A percentile compares a stretch with the other conserved stretches of the same genome.
Conservation (phyloP, 1,140 invertebrate genomes). For the Belonocnema kinseyi region DNA sequence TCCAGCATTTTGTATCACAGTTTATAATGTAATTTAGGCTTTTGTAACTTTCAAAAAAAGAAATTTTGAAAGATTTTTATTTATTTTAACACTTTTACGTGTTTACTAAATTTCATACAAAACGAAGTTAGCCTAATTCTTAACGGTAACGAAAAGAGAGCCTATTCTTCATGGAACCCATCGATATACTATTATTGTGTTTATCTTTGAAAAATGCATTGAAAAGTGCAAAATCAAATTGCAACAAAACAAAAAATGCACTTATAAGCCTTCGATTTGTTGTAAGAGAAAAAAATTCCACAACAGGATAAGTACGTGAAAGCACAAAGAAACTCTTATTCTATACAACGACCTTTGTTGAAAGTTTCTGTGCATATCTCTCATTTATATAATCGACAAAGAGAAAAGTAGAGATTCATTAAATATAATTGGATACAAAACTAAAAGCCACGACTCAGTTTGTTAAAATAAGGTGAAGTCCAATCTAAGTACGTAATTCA, state of each 20-base stretch:
- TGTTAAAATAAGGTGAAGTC: background rate
- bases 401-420: background rate
- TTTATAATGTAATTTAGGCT: too few species aligned
- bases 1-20: too few species aligned
- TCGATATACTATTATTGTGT: background rate
- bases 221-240: background rate
- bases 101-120: too few species aligned
- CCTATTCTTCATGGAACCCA: too few species aligned
- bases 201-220: background rate
- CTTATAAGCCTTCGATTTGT: constrained; percentile 1
- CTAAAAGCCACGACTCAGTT: constrained; percentile 4
- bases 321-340: background rate
- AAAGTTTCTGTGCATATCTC: background rate
- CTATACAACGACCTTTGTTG: constrained; percentile 17
- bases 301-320: background rate
- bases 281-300: background rate
- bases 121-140: too few species aligned
- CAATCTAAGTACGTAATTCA: background rate
- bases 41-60: too few species aligned
- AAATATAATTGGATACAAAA: constrained; percentile 16
- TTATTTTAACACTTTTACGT: too few species aligned
- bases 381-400: constrained; percentile 19
- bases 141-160: too few species aligned
- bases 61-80: too few species aligned
- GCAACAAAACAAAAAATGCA: background rate